phyloP scores from a whole-genome alignment of 2,113 vertebrate genomes.

The Eulemur macaco region DNA sequence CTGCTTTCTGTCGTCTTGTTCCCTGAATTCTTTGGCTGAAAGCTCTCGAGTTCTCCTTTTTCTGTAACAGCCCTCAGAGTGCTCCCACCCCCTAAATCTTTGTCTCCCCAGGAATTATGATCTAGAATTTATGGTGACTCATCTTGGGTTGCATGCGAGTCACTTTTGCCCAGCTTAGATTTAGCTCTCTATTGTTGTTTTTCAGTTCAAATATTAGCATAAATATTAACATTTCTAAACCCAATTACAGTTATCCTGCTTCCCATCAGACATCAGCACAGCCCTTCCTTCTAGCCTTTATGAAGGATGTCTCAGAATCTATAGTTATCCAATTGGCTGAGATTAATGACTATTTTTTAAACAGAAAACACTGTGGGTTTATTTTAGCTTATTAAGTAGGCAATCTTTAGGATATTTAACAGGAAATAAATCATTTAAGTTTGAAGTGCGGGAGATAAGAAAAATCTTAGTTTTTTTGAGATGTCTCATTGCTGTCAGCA shows the following conservation, averaged over 20 bases:
- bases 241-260: not conserved
- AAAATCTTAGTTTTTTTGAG: not conserved
- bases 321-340: not conserved
- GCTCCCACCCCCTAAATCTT: not conserved
- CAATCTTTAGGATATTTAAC: not conserved
- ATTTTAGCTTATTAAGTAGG: not conserved
- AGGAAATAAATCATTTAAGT: slow-evolving; percentile 15
- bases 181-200: not conserved
- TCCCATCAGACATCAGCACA: not conserved
- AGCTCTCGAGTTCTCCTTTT: not conserved
- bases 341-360: not conserved
- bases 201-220: slow-evolving; percentile 27
- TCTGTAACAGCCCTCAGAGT: not conserved
- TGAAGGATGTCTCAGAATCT: not conserved
- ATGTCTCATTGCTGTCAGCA: not conserved
- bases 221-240: not conserved
- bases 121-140: not conserved
- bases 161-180: not conserved
- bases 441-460: not conserved
- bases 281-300: not conserved
- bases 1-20: not conserved
- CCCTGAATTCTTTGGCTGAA: not conserved
- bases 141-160: not conserved
- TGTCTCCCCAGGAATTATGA: not conserved
- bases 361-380: slow-evolving; percentile 16